Base-by-base conservation (phyloP, 1,140 invertebrate species). In the Calliphora vicina region DNA sequence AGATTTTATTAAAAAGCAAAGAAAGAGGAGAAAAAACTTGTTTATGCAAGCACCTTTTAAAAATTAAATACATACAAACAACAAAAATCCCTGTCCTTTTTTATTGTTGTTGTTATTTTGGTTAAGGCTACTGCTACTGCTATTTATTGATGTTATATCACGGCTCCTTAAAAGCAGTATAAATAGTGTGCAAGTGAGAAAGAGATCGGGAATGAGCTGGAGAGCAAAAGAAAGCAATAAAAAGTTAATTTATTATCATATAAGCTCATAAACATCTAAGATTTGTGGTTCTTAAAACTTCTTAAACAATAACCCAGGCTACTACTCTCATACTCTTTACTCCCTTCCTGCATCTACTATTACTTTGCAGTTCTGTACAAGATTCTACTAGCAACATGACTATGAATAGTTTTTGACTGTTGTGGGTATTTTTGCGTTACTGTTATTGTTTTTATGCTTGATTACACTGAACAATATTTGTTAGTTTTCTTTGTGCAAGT, bases 241-340 rank as follows among this genome's bases (percentile, higher is more conserved):
- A 67, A 67, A 67, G 8, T 67, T 67, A 67, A 67, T 67, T 67
- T 67, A 67, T 67, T 67, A 67, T 67, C 57, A 67, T 67, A 67
- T 67, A 67, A 67, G 57, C 57, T 67, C 57, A 67, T 67, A 67
- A 67, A 67, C 57, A 67, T 67, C 57, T 67, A 67, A 67, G 57
- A 67, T 67, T 67, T 67, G 57, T 67, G 57, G 57, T 67, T 67
- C 57, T 67, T 67, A 67, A 67, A 67, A 67, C 57, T 67, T 67
- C 57, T 67, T 67, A 67, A 67, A 67, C 57, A 67, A 67, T 67
- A 67, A 67, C 57, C 57, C 57, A 17, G 12, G 17, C 45, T 50
- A n/a, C 12, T 10, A 43, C 42, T 43, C n/a, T 0, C 5, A 35
- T 35, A 35, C 35, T 29, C 29, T 8, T 29, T 29, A 3, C 29